Evolutionary conservation across 2,797 vertebrate species (phyloP).

Genomic region (Spinibarbus caldwelli): DNA sequence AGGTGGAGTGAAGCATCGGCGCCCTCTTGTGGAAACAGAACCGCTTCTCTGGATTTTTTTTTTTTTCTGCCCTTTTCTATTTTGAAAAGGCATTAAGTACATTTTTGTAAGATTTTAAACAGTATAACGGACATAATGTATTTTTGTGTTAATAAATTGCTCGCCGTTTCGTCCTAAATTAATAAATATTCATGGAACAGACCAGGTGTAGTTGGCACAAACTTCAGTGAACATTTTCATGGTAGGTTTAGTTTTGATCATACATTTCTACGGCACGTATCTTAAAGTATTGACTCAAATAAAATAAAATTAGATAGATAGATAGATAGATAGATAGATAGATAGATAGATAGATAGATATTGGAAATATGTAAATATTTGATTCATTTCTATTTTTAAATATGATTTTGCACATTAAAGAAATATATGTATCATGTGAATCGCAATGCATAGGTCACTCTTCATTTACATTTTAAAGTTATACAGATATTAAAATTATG

Average conservation of each 20-base stretch:
- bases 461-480: too few relatives aligned
- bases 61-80: neutral
- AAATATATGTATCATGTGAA: too few relatives aligned
- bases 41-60: too few relatives aligned
- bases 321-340: too few relatives aligned
- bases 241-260: neutral
- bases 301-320: too few relatives aligned
- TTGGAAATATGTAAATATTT: too few relatives aligned
- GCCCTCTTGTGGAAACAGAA: constrained; percentile 27
- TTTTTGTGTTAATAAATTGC: neutral
- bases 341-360: too few relatives aligned
- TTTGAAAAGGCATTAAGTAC: neutral
- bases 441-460: too few relatives aligned
- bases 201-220: neutral
- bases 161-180: neutral
- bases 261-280: neutral
- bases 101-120: neutral
- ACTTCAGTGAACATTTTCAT: neutral
- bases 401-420: too few relatives aligned
- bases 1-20: constrained; percentile 2
- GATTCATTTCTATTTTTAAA: too few relatives aligned
- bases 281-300: neutral
- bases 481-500: neutral
- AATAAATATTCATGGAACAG: neutral
- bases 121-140: neutral